phyloP scores from a whole-genome alignment of 1,140 invertebrate genomes.

The Trichonephila clavata region DNA sequence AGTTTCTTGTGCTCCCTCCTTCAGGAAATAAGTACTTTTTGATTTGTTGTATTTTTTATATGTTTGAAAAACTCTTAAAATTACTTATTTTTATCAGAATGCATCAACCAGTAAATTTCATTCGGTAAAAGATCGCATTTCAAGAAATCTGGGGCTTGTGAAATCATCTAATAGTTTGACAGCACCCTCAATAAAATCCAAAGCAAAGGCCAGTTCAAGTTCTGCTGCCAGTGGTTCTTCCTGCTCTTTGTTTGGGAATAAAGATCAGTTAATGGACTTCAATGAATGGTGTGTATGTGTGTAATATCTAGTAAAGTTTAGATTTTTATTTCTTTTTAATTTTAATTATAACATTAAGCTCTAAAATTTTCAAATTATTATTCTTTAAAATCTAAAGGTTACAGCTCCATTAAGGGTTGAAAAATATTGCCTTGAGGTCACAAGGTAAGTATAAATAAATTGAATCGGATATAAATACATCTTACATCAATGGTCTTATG shows the following conservation, averaged over 20 bases:
- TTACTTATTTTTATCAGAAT: background rate
- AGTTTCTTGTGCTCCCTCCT: too few relatives aligned
- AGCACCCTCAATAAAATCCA: constrained; percentile 49
- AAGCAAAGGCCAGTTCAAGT: background rate
- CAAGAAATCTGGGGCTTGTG: constrained; percentile 32
- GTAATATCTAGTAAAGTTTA: too few relatives aligned
- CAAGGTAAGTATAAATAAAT: too few relatives aligned
- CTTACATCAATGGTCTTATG: too few relatives aligned
- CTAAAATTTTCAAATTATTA: background rate
- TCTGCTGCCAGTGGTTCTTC: background rate
- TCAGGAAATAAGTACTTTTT: too few relatives aligned
- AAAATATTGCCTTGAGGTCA: too few relatives aligned
- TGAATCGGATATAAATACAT: too few relatives aligned
- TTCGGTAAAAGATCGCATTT: constrained; percentile 47
- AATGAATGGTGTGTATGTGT: constrained; percentile 42
- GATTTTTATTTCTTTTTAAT: too few relatives aligned
- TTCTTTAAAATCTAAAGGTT: too few relatives aligned
- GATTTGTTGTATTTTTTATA: too few relatives aligned
- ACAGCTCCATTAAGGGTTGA: too few relatives aligned
- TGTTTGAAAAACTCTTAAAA: background rate
- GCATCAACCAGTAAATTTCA: background rate
- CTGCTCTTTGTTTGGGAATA: constrained; percentile 28
- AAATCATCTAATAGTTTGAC: constrained; percentile 2
- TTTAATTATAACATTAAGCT: too few relatives aligned
- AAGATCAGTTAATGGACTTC: constrained; percentile 63